Evolutionary conservation across 1,140 invertebrate species (phyloP).

Genomic region (Arion vulgaris): DNA sequence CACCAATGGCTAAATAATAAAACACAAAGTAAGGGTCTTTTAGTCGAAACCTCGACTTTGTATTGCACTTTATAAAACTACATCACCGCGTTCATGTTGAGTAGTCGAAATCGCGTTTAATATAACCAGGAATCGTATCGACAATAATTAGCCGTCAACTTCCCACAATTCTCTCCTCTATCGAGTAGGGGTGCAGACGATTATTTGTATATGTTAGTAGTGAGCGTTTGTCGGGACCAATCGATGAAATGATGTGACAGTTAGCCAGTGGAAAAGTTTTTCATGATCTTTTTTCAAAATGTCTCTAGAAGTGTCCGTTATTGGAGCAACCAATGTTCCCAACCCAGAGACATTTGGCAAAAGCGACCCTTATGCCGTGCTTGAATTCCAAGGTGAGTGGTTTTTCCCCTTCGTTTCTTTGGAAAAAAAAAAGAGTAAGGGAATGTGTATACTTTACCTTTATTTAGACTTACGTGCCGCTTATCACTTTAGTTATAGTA

Average conservation of each 20-base stretch:
- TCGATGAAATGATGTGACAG: neutral
- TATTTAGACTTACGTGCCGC: no score
- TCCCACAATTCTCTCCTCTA: neutral
- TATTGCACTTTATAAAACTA: no score
- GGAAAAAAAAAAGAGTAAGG: no score
- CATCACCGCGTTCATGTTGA: no score
- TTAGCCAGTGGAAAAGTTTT: neutral
- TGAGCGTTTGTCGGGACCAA: neutral
- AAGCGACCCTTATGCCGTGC: slow-evolving; percentile 67
- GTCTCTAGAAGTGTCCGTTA: slow-evolving; percentile 59
- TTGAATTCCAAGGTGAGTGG: slow-evolving; percentile 68
- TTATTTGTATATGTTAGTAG: neutral
- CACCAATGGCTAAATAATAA: no score
- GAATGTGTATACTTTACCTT: no score
- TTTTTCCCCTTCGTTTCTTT: neutral
- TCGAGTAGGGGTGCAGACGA: neutral
- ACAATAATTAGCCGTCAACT: neutral
- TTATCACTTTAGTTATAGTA: no score
- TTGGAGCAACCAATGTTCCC: slow-evolving; percentile 67
- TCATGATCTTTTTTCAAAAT: slow-evolving; percentile 43
- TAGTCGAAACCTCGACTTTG: no score
- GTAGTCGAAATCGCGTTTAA: no score
- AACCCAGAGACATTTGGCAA: slow-evolving; percentile 70
- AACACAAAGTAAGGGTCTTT: no score
- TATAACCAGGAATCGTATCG: neutral